phyloP scores from a whole-genome alignment of 2,888 invertebrate species.

The Drosophila quasianomalipes region DNA sequence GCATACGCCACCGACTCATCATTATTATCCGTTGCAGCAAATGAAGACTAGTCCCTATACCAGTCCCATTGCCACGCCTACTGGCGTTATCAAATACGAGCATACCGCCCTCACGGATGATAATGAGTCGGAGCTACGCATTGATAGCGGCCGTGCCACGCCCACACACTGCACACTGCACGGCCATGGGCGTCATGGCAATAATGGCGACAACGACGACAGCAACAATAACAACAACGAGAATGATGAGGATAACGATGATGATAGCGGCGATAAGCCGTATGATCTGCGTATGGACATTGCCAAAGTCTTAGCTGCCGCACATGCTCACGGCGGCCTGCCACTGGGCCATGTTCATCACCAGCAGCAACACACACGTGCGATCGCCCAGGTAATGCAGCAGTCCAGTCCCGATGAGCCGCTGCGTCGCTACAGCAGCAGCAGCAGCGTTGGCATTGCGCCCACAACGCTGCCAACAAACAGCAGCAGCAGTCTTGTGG shows the following conservation, averaged over 20 bases:
- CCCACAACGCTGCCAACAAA: constrained; percentile 55
- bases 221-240: constrained; percentile 56
- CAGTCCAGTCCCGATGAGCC: constrained; percentile 66
- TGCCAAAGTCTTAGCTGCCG: constrained; percentile 75
- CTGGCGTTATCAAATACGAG: constrained; percentile 80
- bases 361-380: constrained; percentile 76
- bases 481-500: constrained; percentile 42
- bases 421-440: constrained; percentile 77
- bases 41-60: constrained; percentile 82
- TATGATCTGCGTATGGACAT: constrained; percentile 84
- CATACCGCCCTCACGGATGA: constrained; percentile 67
- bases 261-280: constrained; percentile 70
- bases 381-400: constrained; percentile 83
- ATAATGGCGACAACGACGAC: constrained; percentile 58
- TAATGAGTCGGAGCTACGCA: constrained; percentile 64
- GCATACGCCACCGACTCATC: constrained; percentile 43
- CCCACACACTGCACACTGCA: constrained; percentile 48
- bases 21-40: constrained; percentile 64
- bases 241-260: constrained; percentile 60
- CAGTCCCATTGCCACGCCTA: constrained; percentile 75
- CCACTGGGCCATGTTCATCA: constrained; percentile 41
- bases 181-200: constrained; percentile 44
- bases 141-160: constrained; percentile 69
- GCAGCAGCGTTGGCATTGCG: constrained; percentile 54
- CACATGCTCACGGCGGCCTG: constrained; percentile 40